phyloP scores from a whole-genome alignment of 2,797 vertebrate species.

The Lycodopsis pacificus region DNA sequence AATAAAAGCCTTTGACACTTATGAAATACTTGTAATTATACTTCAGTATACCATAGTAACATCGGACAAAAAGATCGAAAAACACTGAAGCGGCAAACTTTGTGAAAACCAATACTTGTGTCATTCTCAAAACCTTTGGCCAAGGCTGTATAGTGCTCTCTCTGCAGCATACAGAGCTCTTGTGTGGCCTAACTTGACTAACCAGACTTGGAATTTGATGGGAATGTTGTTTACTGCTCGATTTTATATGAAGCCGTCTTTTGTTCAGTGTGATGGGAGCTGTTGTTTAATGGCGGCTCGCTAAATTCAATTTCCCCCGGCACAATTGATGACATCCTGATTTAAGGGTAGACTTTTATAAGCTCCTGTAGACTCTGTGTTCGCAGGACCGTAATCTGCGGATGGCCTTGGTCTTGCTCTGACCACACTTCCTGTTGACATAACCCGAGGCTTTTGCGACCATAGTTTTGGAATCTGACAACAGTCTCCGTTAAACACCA shows the following conservation, averaged over 20 bases:
- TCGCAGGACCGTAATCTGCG: constrained; percentile 31
- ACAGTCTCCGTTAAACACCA: constrained; percentile 27
- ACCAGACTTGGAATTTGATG: constrained; percentile 33
- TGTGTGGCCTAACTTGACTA: constrained; percentile 16
- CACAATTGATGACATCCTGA: constrained; percentile 30
- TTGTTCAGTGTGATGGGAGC: constrained; percentile 41
- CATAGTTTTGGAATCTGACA: constrained; percentile 36
- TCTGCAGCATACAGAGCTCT: constrained; percentile 11
- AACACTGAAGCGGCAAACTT: too few relatives aligned
- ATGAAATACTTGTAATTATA: too few relatives aligned
- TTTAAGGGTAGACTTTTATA: constrained; percentile 34
- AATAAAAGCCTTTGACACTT: too few relatives aligned
- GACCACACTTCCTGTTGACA: constrained; percentile 24
- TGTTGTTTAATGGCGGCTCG: constrained; percentile 34
- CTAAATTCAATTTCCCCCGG: constrained; percentile 44
- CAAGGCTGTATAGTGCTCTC: neutral
- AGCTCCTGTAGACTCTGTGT: neutral
- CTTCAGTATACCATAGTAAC: too few relatives aligned
- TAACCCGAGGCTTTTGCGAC: constrained; percentile 24
- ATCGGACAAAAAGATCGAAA: too few relatives aligned
- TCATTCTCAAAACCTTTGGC: too few relatives aligned
- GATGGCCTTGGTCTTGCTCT: constrained; percentile 14
- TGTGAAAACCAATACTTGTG: too few relatives aligned
- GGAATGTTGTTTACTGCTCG: constrained; percentile 63
- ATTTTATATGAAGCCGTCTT: constrained; percentile 26